Evolutionary conservation across 2,888 invertebrate genomes (phyloP), one percentile per base, ranked within the genome.

Genomic region (Prosopocoilus inquinatus): DNA sequence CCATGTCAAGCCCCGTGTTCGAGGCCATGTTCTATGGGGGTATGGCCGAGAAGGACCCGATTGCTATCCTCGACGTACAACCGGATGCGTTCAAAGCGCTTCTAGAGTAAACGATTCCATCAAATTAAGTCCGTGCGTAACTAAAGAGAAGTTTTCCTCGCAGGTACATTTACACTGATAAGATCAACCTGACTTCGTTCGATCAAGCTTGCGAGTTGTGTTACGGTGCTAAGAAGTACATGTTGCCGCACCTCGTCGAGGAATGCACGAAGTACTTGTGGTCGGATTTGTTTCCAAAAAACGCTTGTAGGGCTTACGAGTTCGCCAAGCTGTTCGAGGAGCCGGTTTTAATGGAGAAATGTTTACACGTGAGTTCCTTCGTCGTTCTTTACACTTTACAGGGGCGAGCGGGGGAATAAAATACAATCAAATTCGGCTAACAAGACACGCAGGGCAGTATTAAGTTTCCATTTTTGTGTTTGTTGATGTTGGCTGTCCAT

Each of bases 11-110:
- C 60, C 92, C 92, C 0, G 92, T 93, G 0, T 93, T 93, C 70
- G 91, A 92, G 70, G 88, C 90, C 0, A 93, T 93, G 92, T 92
- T 93, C 70, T 91, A 82, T 69, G 92, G 92, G 0, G 88, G 89
- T 3, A 86, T 92, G 82, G 87, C 91, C 1, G 91, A 92, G 68
- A 87, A 88, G 63, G 80, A 77, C 61, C 89, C 90, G 0, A 91
- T 93, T 65, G 84, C 86, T 0, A 91, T 93, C 64, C 81, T 88
- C 34, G 92, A 93, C 73, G 90, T 92, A 1, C 91, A 91, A 72
- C 91, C 92, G 2, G 91, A 92, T 64, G 91, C 92, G 1, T 93
- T 93, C 67, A 88, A 86, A 73, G 87, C 91, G 2, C 79, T 93
- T 62, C 75, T 93, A 28, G 89, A 91, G 83, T 90, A 56, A n/a